Conservation (phyloP, 2,113 vertebrate species). For the Hymenochirus boettgeri region DNA sequence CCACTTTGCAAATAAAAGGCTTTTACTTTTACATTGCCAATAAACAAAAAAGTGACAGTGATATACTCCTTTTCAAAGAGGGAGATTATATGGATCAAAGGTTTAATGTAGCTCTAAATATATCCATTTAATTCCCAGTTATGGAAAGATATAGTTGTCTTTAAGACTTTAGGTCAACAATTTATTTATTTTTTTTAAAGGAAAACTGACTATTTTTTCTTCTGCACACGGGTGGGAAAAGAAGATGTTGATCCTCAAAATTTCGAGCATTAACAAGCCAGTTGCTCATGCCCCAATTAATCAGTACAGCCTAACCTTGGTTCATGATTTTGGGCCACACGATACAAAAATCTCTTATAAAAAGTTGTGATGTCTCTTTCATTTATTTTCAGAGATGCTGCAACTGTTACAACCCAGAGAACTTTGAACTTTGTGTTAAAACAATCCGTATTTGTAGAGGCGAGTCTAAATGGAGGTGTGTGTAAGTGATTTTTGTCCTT, state of each 20-base stretch:
- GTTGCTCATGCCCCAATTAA: conserved; percentile 77
- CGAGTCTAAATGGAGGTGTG: conserved; percentile 95
- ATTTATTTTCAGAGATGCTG: conserved; percentile 94
- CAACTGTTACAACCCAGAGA: conserved; percentile 97
- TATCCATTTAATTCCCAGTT: no score
- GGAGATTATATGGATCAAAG: no score
- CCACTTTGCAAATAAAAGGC: no score
- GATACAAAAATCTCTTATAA: conserved; percentile 98
- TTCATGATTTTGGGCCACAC: conserved; percentile 89
- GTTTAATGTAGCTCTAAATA: no score
- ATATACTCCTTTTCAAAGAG: no score
- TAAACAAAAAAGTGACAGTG: no score
- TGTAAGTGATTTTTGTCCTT: conserved; percentile 32
- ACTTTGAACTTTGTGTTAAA: conserved; percentile 94
- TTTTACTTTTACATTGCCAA: no score
- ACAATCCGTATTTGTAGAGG: conserved; percentile 96
- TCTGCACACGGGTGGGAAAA: conserved; percentile 78
- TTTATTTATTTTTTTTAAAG: no score
- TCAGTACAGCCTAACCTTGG: conserved; percentile 94
- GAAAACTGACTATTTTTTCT: no score
- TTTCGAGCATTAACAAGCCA: conserved; percentile 56
- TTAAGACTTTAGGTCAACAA: no score
- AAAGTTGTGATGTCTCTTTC: conserved; percentile 94
- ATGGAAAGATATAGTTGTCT: no score
- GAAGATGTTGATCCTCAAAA: conserved; percentile 84